Base-by-base conservation (phyloP, 2,888 invertebrate genomes). In the Amblyteles armatorius region DNA sequence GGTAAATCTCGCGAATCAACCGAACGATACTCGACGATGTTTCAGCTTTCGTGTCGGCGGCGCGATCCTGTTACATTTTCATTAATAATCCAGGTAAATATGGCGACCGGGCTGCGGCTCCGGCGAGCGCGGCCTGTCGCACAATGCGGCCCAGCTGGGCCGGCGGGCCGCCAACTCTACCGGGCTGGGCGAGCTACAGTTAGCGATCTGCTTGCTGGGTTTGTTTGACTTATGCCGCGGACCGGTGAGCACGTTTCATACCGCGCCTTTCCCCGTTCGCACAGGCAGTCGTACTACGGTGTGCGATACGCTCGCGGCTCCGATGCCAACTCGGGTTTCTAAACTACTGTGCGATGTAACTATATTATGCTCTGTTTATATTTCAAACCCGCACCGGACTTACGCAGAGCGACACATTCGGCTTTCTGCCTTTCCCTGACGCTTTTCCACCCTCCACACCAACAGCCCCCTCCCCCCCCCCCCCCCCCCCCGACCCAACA, bases 11-110 rank as follows among this genome's bases (percentile, higher is more conserved):
- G 26, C 72, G 57, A 72, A 26, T 40, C 40, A 57, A 52, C 29
- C n/a, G 50, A 50, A 29, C 69, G 13, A 29, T 26, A 29, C 50
- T n/a, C 48, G 60, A 74, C 63, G 48, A 19, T 4, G 26, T 48
- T 26, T 60, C n/a, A 3, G 22, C 22, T 50, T n/a, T 4, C 13
- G 33, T 19, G 33, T 26, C 19, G 44, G 11, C 26, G n/a, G 33
- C n/a, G 26, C 57, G 71, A 82, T 81, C 78, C 87, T 90, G 89
- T 91, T 91, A 90, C 90, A 89, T 88, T 90, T 90, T 90, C 90
- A 90, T 91, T 91, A 92, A 91, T 90, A 91, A 91, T 88, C 87
- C 84, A 90, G 87, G 83, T 85, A 83, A 88, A 85, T 44, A 83
- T 79, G 80, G 79, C 79, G 52, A 76, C 82, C 78, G 50, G 82